Evolutionary conservation across 2,797 vertebrate genomes (phyloP), one percentile per base, ranked within the genome.

Genomic region (Ciconia nigra): DNA sequence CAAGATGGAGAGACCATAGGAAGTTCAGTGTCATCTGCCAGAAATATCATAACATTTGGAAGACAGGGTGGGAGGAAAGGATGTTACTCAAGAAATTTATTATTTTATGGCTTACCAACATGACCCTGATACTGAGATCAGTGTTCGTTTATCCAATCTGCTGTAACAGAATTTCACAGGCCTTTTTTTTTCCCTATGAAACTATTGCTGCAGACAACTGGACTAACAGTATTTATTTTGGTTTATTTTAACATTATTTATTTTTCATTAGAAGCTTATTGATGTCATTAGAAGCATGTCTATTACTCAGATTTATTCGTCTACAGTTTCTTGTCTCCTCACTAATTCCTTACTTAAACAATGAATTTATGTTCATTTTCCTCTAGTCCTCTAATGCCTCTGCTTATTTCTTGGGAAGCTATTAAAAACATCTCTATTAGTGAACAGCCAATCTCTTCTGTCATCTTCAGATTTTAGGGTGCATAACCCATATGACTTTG

Each of bases 341-440:
- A 55, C 47, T 97, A 94, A 95, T 95, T 85, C 55, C 66, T 95
- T 87, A 42, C 46, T 63, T 90, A 95, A 93, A 92, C 76, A 81
- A 83, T 58, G 37, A 85, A 42, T 93, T 96, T 88, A 74, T 78
- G 17, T 79, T 90, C 29, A 24, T 91, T 94, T 89, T 62, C 35
- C 28, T 70, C 33, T 69, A 61, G 54, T 49, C 49, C 37, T 87
- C 37, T 66, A 78, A 79, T 86, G 41, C 42, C 33, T 70, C 67
- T 89, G 59, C 65, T 85, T 69, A 63, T 74, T 92, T 74, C 37
- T 81, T 77, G 71, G 83, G 72, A 79, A 80, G 15, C 41, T 87
- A 67, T 93, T 79, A 78, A 89, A 92, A 93, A 57, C 33, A 35
- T 84, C 42, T 80, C 39, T 58, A 5, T 71, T 93, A 58, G 13